These are phyloP conservation scores for Chloromyia formosa DNA, from an alignment of 2,888 invertebrate genomes.

Conservation along the genomic window DNA sequence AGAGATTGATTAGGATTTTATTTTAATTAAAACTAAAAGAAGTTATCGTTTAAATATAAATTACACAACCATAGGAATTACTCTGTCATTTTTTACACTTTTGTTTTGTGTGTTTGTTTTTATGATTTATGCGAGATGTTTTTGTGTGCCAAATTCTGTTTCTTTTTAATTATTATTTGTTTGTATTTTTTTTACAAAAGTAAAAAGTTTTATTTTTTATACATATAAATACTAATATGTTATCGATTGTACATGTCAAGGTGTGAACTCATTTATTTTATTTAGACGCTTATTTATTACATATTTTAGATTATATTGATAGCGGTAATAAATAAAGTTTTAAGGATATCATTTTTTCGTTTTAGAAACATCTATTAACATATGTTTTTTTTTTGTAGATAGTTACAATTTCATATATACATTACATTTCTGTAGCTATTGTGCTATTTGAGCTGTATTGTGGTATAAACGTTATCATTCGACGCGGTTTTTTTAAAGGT, in stretches of 20 bases:
- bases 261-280: background rate
- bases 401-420: constrained; percentile 15
- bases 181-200: constrained; percentile 3
- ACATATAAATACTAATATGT: constrained; percentile 6
- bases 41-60: constrained; percentile 47
- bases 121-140: too few relatives aligned
- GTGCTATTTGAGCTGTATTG: background rate
- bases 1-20: too few relatives aligned
- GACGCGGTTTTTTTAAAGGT: background rate
- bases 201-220: constrained; percentile 1
- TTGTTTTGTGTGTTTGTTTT: background rate
- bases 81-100: constrained; percentile 42
- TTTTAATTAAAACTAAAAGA: constrained; percentile 14
- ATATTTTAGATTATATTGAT: background rate
- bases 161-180: background rate
- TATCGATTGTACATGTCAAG: constrained; percentile 14
- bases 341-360: background rate
- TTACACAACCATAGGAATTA: constrained; percentile 52
- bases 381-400: constrained; percentile 10
- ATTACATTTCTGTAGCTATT: constrained; percentile 34
- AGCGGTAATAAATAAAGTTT: background rate
- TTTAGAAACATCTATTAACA: too few relatives aligned
- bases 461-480: background rate
- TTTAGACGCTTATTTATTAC: background rate
- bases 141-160: too few relatives aligned